phyloP scores from a whole-genome alignment of 2,797 vertebrate genomes.

The Garrulus glandarius region DNA sequence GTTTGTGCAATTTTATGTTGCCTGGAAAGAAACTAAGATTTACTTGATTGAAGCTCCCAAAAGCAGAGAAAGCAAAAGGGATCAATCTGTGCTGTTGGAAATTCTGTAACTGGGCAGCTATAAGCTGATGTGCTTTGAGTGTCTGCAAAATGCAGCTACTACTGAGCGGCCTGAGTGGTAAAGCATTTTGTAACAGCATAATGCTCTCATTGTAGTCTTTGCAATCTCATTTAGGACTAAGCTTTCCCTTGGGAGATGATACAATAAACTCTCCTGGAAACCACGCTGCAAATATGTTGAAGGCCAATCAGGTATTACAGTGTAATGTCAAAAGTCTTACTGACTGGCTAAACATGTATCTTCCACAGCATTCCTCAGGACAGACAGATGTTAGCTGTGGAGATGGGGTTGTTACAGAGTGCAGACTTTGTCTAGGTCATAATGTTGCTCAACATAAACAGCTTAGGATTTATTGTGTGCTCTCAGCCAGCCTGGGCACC shows the following conservation, averaged over 20 bases:
- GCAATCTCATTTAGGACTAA: background rate
- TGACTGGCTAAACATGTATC: background rate
- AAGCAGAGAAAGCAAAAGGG: background rate
- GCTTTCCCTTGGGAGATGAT: conserved; percentile 14
- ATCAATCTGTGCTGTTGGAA: background rate
- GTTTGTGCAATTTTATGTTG: conserved; percentile 1
- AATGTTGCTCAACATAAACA: background rate
- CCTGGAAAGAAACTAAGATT: background rate
- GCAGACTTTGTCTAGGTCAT: background rate
- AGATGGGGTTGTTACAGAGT: background rate
- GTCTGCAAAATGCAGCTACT: conserved; percentile 1
- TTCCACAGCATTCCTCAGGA: background rate
- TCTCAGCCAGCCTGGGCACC: background rate
- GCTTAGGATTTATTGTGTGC: background rate
- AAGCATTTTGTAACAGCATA: background rate
- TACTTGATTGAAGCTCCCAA: background rate
- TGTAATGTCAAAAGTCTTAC: background rate
- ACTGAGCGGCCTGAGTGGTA: background rate
- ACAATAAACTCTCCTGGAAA: background rate
- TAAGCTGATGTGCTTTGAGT: background rate
- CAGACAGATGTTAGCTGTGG: background rate
- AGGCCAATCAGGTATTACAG: background rate
- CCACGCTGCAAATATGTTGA: background rate
- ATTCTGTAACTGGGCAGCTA: background rate
- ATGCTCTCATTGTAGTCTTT: conserved; percentile 1